Evolutionary conservation across 2,888 invertebrate genomes (phyloP).

Genomic region (Stegophylla sp.): DNA sequence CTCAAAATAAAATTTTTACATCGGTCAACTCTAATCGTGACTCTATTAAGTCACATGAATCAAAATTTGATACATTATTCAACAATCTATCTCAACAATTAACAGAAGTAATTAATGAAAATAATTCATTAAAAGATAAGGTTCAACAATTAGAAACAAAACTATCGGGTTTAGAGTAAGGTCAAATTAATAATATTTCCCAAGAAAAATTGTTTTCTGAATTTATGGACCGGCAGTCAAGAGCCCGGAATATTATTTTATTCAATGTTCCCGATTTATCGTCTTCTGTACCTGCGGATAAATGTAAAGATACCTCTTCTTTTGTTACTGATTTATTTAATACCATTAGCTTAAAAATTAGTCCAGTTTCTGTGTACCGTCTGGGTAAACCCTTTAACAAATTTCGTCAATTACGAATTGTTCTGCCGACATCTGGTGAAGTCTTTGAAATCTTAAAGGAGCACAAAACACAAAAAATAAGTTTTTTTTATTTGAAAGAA

Average conservation of each 20-base stretch:
- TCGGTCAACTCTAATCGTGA: background rate
- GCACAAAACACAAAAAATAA: too few species aligned
- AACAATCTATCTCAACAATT: background rate
- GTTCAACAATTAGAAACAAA: constrained; percentile 17
- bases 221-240: background rate
- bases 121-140: constrained; percentile 3
- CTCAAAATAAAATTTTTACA: constrained; percentile 9
- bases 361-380: too few species aligned
- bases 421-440: background rate
- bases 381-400: too few species aligned
- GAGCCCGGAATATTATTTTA: constrained; percentile 10
- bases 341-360: too few species aligned
- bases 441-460: background rate
- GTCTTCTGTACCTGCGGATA: background rate
- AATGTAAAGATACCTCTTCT: background rate
- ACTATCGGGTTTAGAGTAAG: background rate
- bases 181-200: background rate
- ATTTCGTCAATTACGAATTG: background rate
- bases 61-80: constrained; percentile 22
- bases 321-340: too few species aligned
- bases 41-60: constrained; percentile 12
- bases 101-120: background rate
- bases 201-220: constrained; percentile 8
- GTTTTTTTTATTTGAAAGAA: too few species aligned
- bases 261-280: constrained; percentile 1